phyloP scores from a whole-genome alignment of 1,140 invertebrate species.

The Drosophila equinoxialis region DNA sequence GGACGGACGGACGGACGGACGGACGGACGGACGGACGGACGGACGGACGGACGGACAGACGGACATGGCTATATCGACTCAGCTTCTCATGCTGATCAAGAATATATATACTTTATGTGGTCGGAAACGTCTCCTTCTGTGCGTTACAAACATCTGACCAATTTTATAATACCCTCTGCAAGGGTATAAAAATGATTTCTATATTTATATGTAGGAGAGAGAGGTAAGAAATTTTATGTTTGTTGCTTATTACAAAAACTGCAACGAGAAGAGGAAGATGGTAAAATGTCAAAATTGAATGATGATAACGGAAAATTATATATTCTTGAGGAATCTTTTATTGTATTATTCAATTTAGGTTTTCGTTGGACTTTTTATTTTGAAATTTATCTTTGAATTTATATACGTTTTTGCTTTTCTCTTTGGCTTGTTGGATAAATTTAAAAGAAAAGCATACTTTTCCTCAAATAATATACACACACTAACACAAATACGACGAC shows the following conservation, averaged over 20 bases:
- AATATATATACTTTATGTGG: no score
- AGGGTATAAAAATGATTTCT: slow-evolving; percentile 34
- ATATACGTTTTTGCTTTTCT: neutral
- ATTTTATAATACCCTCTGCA: no score
- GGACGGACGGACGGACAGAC: no score
- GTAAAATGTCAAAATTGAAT: slow-evolving; percentile 41
- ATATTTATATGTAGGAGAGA: neutral
- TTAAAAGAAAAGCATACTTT: slow-evolving; percentile 48
- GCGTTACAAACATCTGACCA: no score
- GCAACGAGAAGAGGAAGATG: slow-evolving; percentile 66
- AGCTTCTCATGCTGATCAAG: no score
- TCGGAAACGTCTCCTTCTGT: no score
- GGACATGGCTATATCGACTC: no score
- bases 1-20: no score
- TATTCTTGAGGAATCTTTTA: slow-evolving; percentile 22
- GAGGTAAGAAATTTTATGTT: slow-evolving; percentile 1
- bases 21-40: no score
- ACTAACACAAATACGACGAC: slow-evolving; percentile 58
- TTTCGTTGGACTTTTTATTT: slow-evolving; percentile 6
- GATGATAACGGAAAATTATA: slow-evolving; percentile 44
- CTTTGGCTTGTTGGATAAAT: slow-evolving; percentile 24
- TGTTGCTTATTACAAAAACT: slow-evolving; percentile 60
- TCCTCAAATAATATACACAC: slow-evolving; percentile 60
- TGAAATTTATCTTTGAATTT: neutral
- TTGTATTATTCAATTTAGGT: neutral